Evolutionary conservation across 2,113 vertebrate genomes (phyloP).

Genomic region (Madoqua kirkii): DNA sequence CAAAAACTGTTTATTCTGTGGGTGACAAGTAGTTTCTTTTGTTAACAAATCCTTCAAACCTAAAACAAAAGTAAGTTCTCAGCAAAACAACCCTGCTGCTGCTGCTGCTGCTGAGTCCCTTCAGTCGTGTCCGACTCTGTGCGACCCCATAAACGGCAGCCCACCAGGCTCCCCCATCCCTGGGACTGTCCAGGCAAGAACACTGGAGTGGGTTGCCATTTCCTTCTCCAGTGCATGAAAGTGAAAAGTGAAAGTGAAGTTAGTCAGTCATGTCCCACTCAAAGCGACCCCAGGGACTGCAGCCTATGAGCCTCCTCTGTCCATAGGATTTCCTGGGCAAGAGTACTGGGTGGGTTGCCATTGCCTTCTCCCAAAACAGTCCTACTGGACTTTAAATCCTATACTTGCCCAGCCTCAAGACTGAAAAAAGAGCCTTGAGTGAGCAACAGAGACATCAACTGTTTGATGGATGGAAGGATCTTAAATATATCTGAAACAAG

Average conservation of each 20-base stretch:
- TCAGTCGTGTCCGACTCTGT: no score
- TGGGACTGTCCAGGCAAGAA: no score
- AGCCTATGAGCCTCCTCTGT: no score
- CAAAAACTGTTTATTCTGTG: background rate
- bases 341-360: no score
- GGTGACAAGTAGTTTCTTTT: background rate
- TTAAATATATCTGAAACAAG: background rate
- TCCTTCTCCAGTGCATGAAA: no score
- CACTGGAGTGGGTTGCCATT: no score
- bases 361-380: background rate
- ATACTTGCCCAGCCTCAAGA: background rate
- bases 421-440: background rate
- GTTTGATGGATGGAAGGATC: background rate
- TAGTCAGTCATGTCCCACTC: rapidly evolving
- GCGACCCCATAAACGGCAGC: no score
- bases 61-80: background rate
- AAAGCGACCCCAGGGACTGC: no score
- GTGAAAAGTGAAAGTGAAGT: no score
- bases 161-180: rapidly evolving
- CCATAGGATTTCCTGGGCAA: no score
- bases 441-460: background rate
- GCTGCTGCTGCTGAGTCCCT: background rate
- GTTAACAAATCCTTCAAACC: background rate
- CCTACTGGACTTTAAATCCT: background rate
- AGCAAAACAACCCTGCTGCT: background rate